These are phyloP conservation scores for Natrix natrix DNA, from an alignment of 2,797 vertebrate genomes.

Conservation along the genomic window DNA sequence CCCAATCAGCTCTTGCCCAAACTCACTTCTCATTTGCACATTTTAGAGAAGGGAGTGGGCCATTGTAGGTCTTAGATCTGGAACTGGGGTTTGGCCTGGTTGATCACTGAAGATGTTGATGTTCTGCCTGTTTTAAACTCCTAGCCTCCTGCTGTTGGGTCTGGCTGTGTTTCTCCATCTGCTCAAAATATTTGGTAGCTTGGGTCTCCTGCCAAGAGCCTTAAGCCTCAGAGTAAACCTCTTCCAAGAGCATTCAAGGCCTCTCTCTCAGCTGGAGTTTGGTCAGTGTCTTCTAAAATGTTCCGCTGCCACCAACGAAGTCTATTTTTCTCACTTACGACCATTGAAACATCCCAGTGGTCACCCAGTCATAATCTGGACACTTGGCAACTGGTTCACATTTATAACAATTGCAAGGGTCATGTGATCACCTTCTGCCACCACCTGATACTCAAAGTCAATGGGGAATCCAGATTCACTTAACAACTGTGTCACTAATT, in stretches of 20 bases:
- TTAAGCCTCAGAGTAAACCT: background rate
- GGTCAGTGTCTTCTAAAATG: background rate
- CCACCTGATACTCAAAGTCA: background rate
- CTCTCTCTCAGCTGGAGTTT: background rate
- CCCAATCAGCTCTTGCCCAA: background rate
- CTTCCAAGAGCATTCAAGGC: background rate
- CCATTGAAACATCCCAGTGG: background rate
- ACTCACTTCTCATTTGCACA: background rate
- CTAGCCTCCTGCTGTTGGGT: background rate
- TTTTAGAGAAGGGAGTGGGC: background rate
- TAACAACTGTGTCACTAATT: no score
- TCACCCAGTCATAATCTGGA: background rate
- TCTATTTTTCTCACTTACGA: background rate
- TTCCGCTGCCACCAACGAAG: background rate
- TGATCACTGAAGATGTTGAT: background rate
- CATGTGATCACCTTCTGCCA: background rate
- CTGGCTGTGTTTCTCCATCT: background rate
- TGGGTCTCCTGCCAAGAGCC: background rate
- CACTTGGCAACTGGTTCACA: background rate
- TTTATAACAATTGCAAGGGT: background rate
- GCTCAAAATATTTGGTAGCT: background rate
- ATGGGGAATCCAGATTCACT: background rate
- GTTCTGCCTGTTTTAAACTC: background rate
- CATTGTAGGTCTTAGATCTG: background rate
- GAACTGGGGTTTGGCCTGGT: background rate